Conservation (phyloP, 2,888 invertebrate species). For the Cecidostiba fungosa region DNA sequence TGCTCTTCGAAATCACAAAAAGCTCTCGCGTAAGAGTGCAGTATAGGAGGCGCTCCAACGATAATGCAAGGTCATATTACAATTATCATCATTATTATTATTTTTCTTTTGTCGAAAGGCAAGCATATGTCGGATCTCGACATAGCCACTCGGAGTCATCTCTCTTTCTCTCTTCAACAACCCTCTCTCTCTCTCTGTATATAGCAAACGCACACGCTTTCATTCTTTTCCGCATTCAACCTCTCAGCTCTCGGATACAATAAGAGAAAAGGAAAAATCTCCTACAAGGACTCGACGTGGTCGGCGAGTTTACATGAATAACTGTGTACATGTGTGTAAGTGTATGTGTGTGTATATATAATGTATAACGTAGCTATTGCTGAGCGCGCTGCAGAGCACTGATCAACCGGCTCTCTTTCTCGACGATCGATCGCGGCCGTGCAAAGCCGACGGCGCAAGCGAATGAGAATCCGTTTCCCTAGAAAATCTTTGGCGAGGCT, state of each 20-base stretch:
- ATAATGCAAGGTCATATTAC: neutral
- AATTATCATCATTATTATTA: neutral
- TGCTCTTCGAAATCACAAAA: neutral
- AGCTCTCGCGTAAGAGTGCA: neutral
- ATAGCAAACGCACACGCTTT: neutral
- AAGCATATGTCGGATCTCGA: conserved; percentile 18
- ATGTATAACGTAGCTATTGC: neutral
- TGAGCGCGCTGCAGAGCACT: conserved; percentile 17
- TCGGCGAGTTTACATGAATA: neutral
- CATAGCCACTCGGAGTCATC: neutral
- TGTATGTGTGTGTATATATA: conserved; percentile 20
- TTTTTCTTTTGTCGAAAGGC: conserved; percentile 27
- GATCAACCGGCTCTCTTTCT: neutral
- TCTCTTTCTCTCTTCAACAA: neutral
- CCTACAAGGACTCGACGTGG: neutral
- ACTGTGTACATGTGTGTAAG: neutral
- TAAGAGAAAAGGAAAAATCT: conserved; percentile 16
- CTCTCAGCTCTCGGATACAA: neutral
- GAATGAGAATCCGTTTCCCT: conserved; percentile 5
- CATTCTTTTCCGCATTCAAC: neutral
- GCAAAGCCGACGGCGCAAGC: neutral
- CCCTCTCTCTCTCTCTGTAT: neutral
- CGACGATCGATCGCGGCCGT: conserved; percentile 2
- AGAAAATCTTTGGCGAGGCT: conserved; percentile 43
- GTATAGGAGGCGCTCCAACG: neutral